Percentiles rank a stretch among this genome's conserved stretches.
Conservation (phyloP, 2,113 vertebrate species). For the Pangasianodon hypophthalmus region DNA sequence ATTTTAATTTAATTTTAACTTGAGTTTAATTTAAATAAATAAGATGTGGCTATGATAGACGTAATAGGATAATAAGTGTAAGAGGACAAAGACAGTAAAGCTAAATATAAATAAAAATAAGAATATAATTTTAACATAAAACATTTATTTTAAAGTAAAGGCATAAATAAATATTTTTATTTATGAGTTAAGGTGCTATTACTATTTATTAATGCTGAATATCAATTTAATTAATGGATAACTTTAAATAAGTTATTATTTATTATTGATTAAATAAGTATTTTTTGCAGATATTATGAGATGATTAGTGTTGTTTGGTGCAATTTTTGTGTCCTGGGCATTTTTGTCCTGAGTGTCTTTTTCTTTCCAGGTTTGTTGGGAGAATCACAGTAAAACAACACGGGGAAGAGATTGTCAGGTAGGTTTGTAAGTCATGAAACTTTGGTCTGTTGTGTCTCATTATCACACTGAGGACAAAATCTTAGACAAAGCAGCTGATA, state of each 20-base stretch:
- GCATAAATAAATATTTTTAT: neutral
- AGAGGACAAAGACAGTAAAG: neutral
- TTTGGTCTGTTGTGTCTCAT: conserved; percentile 2
- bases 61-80: neutral
- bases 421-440: conserved; percentile 55
- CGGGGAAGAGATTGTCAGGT: conserved; percentile 92
- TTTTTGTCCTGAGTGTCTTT: conserved; percentile 30
- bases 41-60: neutral
- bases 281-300: neutral
- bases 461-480: neutral
- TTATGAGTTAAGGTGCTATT: neutral
- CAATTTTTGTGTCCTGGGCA: neutral
- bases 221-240: neutral
- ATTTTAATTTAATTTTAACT: neutral
- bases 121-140: neutral
- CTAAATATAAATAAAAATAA: neutral
- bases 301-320: neutral
- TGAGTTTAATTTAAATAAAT: neutral
- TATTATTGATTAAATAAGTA: neutral
- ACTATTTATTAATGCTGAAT: neutral
- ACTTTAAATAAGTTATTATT: neutral
- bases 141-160: neutral
- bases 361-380: conserved; percentile 86
- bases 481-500: neutral
- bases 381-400: conserved; percentile 88